phyloP scores from a whole-genome alignment of 2,797 vertebrate genomes.

The Cercopithecus mitis region DNA sequence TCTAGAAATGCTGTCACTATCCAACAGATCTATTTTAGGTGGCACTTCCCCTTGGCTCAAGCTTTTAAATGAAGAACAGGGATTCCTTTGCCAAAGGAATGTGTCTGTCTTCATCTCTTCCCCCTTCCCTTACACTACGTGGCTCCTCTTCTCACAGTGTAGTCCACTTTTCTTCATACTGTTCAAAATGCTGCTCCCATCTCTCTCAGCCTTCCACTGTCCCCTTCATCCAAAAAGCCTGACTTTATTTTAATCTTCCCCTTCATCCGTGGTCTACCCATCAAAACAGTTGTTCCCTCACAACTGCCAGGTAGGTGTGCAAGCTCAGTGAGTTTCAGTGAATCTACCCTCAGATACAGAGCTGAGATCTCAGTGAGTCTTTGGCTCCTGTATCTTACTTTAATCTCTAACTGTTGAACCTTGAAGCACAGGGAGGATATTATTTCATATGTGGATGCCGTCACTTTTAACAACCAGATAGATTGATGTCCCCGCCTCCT shows the following conservation, averaged over 20 bases:
- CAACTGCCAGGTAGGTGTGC: background rate
- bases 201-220: background rate
- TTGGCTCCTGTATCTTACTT: background rate
- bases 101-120: background rate
- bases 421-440: background rate
- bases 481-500: background rate
- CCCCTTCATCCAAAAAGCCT: background rate
- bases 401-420: no score
- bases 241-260: background rate
- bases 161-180: background rate
- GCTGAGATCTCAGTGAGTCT: background rate
- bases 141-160: background rate
- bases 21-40: background rate
- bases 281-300: background rate
- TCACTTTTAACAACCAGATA: background rate
- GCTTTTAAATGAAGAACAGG: background rate
- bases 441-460: background rate
- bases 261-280: no score
- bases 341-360: background rate
- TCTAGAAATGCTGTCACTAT: background rate
- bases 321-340: background rate
- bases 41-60: background rate
- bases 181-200: background rate
- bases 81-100: background rate
- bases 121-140: background rate